Percentiles rank a stretch among this genome's conserved stretches.
These are phyloP conservation scores for Eilema griseolum DNA, from an alignment of 2,888 invertebrate species.

Conservation along the genomic window DNA sequence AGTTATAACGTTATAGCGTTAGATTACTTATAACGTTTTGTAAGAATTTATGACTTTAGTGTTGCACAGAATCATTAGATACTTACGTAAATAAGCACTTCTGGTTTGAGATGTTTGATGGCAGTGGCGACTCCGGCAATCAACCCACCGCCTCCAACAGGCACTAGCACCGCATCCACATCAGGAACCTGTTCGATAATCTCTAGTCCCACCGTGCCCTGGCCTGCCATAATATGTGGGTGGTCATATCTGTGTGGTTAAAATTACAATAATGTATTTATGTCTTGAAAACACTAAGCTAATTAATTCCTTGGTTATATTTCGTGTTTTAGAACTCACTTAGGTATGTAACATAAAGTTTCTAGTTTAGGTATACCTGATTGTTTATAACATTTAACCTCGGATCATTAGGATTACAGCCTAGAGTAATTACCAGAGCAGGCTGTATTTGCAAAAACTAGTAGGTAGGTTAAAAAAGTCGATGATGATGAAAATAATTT, in stretches of 20 bases:
- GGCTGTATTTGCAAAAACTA: neutral
- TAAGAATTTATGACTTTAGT: neutral
- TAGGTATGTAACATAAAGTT: neutral
- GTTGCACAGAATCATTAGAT: neutral
- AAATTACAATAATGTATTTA: neutral
- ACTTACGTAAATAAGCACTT: conserved; percentile 94
- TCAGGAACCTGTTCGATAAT: conserved; percentile 96
- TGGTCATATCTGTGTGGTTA: conserved; percentile 93
- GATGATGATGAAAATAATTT: too few relatives aligned
- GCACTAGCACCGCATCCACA: conserved; percentile 96
- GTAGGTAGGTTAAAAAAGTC: neutral
- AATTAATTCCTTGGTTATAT: neutral
- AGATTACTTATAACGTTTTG: neutral
- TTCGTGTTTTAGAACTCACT: neutral
- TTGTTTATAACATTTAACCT: too few relatives aligned
- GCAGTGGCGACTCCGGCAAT: conserved; percentile 97
- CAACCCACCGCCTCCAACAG: conserved; percentile 97
- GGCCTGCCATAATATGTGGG: conserved; percentile 97
- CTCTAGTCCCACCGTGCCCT: conserved; percentile 97
- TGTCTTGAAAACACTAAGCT: neutral
- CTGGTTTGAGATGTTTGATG: conserved; percentile 94
- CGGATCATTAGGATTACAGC: too few relatives aligned
- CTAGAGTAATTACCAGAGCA: neutral
- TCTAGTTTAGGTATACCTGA: neutral
- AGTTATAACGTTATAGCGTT: too few relatives aligned